phyloP scores from a whole-genome alignment of 2,888 invertebrate genomes.

The Cepaea hortensis region DNA sequence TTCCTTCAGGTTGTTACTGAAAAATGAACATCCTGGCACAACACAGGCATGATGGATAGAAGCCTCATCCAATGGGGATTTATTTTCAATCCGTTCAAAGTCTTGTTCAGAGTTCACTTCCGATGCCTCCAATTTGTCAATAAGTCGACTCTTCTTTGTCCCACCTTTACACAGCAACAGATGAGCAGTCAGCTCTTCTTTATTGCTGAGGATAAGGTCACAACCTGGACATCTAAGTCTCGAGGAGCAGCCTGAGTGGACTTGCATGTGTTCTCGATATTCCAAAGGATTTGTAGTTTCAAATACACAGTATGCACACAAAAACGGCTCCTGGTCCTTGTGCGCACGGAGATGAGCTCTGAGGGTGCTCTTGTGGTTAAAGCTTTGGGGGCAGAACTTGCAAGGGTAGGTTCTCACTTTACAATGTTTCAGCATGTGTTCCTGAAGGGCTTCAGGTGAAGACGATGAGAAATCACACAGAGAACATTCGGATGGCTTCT shows the following conservation, averaged over 20 bases:
- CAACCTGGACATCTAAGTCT: slow-evolving; percentile 61
- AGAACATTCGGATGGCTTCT: slow-evolving; percentile 74
- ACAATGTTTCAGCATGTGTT: slow-evolving; percentile 75
- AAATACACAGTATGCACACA: slow-evolving; percentile 70
- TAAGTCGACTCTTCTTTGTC: neutral
- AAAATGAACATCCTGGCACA: slow-evolving; percentile 41
- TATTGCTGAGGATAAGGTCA: slow-evolving; percentile 59
- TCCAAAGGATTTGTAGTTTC: slow-evolving; percentile 64
- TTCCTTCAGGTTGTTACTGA: slow-evolving; percentile 42
- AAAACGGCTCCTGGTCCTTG: slow-evolving; percentile 66
- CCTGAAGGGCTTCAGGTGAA: slow-evolving; percentile 70
- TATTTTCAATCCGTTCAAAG: neutral
- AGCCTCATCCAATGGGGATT: neutral
- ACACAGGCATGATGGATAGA: slow-evolving; percentile 36
- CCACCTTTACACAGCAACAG: slow-evolving; percentile 43
- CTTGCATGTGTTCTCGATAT: slow-evolving; percentile 57
- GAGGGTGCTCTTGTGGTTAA: slow-evolving; percentile 75
- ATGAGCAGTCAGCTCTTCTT: slow-evolving; percentile 62
- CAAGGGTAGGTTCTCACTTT: slow-evolving; percentile 73
- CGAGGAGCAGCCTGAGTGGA: slow-evolving; percentile 49
- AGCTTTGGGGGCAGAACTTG: slow-evolving; percentile 69
- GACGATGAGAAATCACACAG: slow-evolving; percentile 71
- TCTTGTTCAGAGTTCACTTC: neutral
- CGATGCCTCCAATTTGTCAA: neutral
- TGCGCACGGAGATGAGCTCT: slow-evolving; percentile 74